Evolutionary conservation across 1,140 invertebrate genomes (phyloP).

Genomic region (Drosophila ercepeae): DNA sequence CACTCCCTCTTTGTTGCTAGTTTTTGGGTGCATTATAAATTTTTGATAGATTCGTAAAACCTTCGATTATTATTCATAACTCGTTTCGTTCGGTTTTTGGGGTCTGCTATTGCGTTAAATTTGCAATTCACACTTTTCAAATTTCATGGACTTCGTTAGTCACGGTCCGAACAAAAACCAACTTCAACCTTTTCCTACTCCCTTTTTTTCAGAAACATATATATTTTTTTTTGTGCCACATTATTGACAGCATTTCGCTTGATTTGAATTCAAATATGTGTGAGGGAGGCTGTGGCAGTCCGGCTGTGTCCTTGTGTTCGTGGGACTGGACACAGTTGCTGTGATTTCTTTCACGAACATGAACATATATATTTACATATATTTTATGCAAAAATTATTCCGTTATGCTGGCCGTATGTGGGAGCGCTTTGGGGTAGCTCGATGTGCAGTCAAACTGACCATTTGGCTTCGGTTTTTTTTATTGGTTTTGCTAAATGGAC

Average conservation of each 20-base stretch:
- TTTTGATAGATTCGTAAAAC: slow-evolving; percentile 33
- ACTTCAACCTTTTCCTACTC: slow-evolving; percentile 30
- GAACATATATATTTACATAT: slow-evolving; percentile 82
- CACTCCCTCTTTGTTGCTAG: neutral
- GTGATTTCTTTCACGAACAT: slow-evolving; percentile 75
- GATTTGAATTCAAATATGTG: slow-evolving; percentile 74
- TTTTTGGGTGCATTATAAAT: slow-evolving; percentile 11
- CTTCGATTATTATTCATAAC: slow-evolving; percentile 77
- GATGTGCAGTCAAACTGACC: slow-evolving; percentile 76
- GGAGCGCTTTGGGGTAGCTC: slow-evolving; percentile 51
- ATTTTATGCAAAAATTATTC: slow-evolving; percentile 84
- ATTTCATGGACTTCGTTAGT: slow-evolving; percentile 78
- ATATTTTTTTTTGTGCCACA: slow-evolving; percentile 34
- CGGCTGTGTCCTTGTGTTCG: slow-evolving; percentile 7
- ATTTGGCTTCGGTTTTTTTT: slow-evolving; percentile 73
- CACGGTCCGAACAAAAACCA: slow-evolving; percentile 49
- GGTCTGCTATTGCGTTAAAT: slow-evolving; percentile 65
- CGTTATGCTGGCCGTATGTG: slow-evolving; percentile 75
- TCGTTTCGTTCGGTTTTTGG: slow-evolving; percentile 51
- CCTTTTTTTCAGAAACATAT: slow-evolving; percentile 9
- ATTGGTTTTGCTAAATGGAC: slow-evolving; percentile 64
- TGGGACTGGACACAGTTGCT: slow-evolving; percentile 69
- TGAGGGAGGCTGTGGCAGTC: slow-evolving; percentile 36
- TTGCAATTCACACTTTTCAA: slow-evolving; percentile 81
- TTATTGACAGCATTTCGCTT: slow-evolving; percentile 81